Conservation (phyloP, 2,113 vertebrate species). For the Nycticorax nycticorax region DNA sequence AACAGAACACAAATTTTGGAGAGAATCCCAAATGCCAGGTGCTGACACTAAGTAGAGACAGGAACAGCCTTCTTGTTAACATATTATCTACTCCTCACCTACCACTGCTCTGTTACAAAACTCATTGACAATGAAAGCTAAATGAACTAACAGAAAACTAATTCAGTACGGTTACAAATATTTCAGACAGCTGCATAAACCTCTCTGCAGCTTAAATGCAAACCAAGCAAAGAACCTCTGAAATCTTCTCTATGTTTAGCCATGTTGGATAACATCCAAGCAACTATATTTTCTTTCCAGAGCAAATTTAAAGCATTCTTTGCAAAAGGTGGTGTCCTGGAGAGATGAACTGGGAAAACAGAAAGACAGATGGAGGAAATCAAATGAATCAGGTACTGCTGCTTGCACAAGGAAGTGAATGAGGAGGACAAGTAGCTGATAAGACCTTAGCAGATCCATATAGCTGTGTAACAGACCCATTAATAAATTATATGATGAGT, state of each 20-base stretch:
- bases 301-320: slow-evolving; percentile 58
- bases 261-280: slow-evolving; percentile 3
- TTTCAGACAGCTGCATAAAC: slow-evolving; percentile 5
- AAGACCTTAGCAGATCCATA: not conserved
- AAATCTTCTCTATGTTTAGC: not conserved
- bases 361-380: slow-evolving; percentile 67
- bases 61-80: slow-evolving; percentile 64
- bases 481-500: not conserved
- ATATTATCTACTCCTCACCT: slow-evolving; percentile 59
- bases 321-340: slow-evolving; percentile 63
- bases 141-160: slow-evolving; percentile 47
- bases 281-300: slow-evolving; percentile 42
- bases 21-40: slow-evolving; percentile 64
- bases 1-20: slow-evolving; percentile 54
- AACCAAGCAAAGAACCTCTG: not conserved
- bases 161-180: slow-evolving; percentile 1
- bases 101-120: slow-evolving; percentile 57
- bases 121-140: slow-evolving; percentile 62
- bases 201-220: not conserved
- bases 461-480: not conserved
- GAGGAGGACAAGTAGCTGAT: slow-evolving; percentile 1
- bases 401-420: slow-evolving; percentile 42
- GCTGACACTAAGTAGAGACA: slow-evolving; percentile 59
- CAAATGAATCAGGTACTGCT: slow-evolving; percentile 51
- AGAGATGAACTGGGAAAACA: slow-evolving; percentile 43